Percentiles rank a stretch among this genome's conserved stretches.
These are phyloP conservation scores for Scaptomyza pallida DNA, from an alignment of 1,140 invertebrate species.

Conservation along the genomic window DNA sequence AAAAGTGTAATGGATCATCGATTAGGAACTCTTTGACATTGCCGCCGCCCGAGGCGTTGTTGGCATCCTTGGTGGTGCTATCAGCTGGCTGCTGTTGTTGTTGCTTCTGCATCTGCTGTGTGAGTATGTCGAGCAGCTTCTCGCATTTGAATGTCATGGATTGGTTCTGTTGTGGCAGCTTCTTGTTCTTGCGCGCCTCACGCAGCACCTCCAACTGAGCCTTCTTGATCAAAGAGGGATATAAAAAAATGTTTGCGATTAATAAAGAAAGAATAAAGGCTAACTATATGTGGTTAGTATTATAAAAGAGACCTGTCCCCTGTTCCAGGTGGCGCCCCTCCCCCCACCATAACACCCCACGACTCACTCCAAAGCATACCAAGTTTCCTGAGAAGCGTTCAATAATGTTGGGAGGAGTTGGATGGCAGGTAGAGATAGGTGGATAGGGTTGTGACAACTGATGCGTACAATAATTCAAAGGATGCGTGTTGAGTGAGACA, in stretches of 20 bases:
- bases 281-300: too few relatives aligned
- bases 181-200: slow-evolving; percentile 25
- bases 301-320: too few relatives aligned
- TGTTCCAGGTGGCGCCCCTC: too few relatives aligned
- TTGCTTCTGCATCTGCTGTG: slow-evolving; percentile 19
- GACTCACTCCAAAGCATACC: not conserved
- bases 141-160: slow-evolving; percentile 39
- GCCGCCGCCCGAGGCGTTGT: not conserved
- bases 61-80: slow-evolving; percentile 14
- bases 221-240: not conserved
- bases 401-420: not conserved
- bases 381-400: not conserved
- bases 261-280: not conserved
- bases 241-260: not conserved
- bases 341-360: too few relatives aligned
- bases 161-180: slow-evolving; percentile 5
- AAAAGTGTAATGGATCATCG: slow-evolving; percentile 63
- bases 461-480: too few relatives aligned
- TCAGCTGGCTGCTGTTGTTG: slow-evolving; percentile 19
- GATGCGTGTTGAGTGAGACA: too few relatives aligned
- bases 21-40: slow-evolving; percentile 65
- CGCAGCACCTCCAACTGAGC: slow-evolving; percentile 37
- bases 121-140: slow-evolving; percentile 23
- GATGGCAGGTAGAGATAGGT: too few relatives aligned
- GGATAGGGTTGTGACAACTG: too few relatives aligned